Base-by-base conservation (phyloP, 2,113 vertebrate species). In the Psittacus erithacus region DNA sequence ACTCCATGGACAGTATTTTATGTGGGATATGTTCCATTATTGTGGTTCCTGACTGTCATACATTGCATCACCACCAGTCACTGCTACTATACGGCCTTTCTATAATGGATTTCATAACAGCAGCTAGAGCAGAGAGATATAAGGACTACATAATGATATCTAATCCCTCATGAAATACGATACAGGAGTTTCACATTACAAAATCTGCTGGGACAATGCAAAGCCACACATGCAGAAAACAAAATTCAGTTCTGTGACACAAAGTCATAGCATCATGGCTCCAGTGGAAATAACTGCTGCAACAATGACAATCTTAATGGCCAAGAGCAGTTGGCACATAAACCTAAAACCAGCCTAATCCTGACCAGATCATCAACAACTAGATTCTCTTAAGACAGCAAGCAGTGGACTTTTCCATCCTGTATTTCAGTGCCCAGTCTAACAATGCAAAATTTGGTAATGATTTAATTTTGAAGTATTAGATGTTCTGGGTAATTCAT, bases 161-260 rank as follows among this genome's bases (percentile, higher is more conserved):
- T 29, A 57, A 76, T 76, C 11, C 6, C 52, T 74, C 55, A 39
- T 17, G 44, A 87, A 90, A 88, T 76, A 59, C 85, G 67, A 87
- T 76, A 75, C 33, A 89, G 43, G 11, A 47, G 31, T 92, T 93
- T 64, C 70, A 75, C 4, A 2, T 90, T 95, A 62, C 53, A 69
- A 88, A 92, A 68, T 57, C 82, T 74, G 44, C 60, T 88, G 78
- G 89, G 59, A 96, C 57, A 93, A 82, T 65, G 90, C 59, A 90
- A 95, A 93, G 88, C 93, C 71, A 91, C 39, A 71, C 69, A 90
- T 33, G 70, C 67, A 92, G 94, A 92, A 96, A 96, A 88, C 35
- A 94, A 88, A 92, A 81, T 77, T 81, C 64, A 85, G 38, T 90
- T 96, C 82, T 91, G 19, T 91, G 77, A 75, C 83, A 79, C 77